Evolutionary conservation across 2,113 vertebrate genomes (phyloP), one percentile per base, ranked within the genome.

Genomic region (Podarcis raffonei): DNA sequence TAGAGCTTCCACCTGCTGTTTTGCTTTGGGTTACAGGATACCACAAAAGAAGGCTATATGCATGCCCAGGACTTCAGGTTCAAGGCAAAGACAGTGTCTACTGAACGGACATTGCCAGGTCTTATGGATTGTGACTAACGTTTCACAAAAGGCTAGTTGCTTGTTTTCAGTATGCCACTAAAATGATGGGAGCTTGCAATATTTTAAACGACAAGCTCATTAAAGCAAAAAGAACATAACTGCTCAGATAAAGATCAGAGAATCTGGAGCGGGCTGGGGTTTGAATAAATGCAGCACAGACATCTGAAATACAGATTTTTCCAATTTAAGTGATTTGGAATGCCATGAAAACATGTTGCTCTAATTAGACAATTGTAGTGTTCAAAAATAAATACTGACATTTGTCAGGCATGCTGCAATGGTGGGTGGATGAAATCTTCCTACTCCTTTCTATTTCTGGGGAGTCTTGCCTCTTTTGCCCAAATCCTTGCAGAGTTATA

Each of bases 331-430:
- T 89, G 42, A 90, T 71, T 92, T 77, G 91, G 84, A 95, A 94
- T 87, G 84, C 80, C 91, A 92, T 79, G 74, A 94, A 92, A 93
- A 3, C 94, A 93, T 94, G 77, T 92, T 93, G 92, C 83, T 93
- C 25, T 93, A 94, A 95, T 95, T 95, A 94, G 94, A 91, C 87
- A 94, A 91, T 91, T 89, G 69, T 90, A 83, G 92, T 88, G 91
- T 85, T 72, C 59, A 95, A 76, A 95, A 95, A 93, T 91, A 95
- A 95, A 95, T 94, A 90, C 86, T 89, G 92, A 53, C 39, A 87
- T 90, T 95, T 95, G 85, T 91, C 91, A 89, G 91, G 78, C 78
- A 42, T 20, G 75, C 35, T 37, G 77, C 2, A 20, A 87, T 85
- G 89, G 86, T 81, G 13, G 89, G 79, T 69, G 62, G 62, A 85